phyloP scores from a whole-genome alignment of 2,113 vertebrate genomes.

The Xenopus borealis region DNA sequence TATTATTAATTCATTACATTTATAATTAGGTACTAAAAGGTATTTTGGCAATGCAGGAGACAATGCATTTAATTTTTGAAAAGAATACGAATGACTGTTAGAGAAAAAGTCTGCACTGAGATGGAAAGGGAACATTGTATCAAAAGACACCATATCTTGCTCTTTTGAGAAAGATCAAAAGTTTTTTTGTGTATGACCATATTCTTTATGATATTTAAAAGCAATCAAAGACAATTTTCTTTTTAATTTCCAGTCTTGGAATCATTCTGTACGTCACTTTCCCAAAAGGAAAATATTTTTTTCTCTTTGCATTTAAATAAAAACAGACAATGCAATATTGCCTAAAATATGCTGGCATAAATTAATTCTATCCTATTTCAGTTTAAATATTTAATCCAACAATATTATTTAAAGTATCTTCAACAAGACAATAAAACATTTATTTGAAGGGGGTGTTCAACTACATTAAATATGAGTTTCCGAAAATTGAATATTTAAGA shows the following conservation, averaged over 20 bases:
- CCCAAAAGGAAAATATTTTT: background rate
- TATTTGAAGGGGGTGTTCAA: too few species aligned
- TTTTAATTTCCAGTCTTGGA: constrained; percentile 7
- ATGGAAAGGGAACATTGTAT: constrained; percentile 22
- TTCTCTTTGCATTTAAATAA: background rate
- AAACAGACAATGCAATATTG: too few species aligned
- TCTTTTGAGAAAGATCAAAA: constrained; percentile 20
- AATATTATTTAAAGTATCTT: too few species aligned
- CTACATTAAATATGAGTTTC: too few species aligned
- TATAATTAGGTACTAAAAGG: background rate
- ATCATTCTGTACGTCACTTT: background rate
- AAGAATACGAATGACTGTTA: background rate
- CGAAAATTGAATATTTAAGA: too few species aligned
- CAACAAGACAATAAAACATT: too few species aligned
- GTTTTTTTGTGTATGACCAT: constrained; percentile 3
- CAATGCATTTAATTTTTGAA: constrained; percentile 10
- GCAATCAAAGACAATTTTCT: constrained; percentile 13
- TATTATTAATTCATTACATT: constrained; percentile 17
- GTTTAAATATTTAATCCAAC: too few species aligned
- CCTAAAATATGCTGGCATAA: too few species aligned
- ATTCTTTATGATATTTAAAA: constrained; percentile 24
- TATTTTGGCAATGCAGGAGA: constrained; percentile 10
- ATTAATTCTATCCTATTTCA: too few species aligned
- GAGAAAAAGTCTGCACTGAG: background rate
- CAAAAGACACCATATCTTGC: background rate